A percentile compares a stretch with the other conserved stretches of the same genome.
Evolutionary conservation across 2,113 vertebrate genomes (phyloP).

Genomic region (sheep (Ovis aries)): DNA sequence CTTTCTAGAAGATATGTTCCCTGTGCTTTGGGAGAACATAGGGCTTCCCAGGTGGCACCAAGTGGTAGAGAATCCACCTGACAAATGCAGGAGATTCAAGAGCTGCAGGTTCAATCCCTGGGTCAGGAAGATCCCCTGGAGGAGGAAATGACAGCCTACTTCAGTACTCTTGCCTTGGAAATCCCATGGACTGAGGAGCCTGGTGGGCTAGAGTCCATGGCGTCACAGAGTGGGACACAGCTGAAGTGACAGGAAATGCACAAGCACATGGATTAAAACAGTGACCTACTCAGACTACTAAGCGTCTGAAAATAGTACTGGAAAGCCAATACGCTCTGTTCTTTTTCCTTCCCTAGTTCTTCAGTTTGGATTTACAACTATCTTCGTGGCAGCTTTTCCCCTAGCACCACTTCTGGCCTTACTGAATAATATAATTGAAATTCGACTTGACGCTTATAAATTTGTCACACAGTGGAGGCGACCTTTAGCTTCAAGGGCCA

Average conservation of each 20-base stretch:
- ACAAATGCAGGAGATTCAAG: background rate
- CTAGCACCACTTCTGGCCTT: slow-evolving; percentile 94
- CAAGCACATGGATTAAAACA: background rate
- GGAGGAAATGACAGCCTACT: background rate
- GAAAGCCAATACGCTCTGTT: background rate
- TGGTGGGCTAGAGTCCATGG: background rate
- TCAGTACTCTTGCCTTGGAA: background rate
- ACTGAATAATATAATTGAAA: slow-evolving; percentile 97
- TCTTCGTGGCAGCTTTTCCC: slow-evolving; percentile 97
- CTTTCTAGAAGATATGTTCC: background rate
- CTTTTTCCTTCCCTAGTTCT: slow-evolving; percentile 82
- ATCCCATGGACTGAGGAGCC: background rate
- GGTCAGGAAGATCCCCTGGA: background rate
- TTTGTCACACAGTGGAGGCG: slow-evolving; percentile 97
- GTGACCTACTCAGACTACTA: background rate
- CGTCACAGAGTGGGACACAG: background rate
- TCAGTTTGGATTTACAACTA: slow-evolving; percentile 97
- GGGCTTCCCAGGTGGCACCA: background rate
- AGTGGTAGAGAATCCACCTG: background rate
- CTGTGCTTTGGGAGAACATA: background rate
- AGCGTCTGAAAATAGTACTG: background rate
- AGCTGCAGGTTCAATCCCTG: background rate
- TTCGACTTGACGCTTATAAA: slow-evolving; percentile 96
- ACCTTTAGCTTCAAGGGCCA: slow-evolving; percentile 93
- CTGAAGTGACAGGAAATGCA: background rate